Percentiles rank a stretch among this genome's conserved stretches.
phyloP scores from a whole-genome alignment of 2,888 invertebrate species.

The Pelosia muscerda region DNA sequence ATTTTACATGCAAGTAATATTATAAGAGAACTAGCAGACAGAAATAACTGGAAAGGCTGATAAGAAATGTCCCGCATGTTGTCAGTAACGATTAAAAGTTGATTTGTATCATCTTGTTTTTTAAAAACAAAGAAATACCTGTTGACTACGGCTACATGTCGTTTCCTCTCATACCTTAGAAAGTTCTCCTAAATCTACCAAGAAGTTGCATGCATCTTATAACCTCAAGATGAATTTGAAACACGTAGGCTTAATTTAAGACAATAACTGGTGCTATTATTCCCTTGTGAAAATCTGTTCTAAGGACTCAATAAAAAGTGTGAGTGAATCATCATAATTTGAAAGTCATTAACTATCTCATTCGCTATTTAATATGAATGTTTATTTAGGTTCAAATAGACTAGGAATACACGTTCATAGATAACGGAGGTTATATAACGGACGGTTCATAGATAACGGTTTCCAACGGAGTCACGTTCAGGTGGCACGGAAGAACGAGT shows the following conservation, averaged over 20 bases:
- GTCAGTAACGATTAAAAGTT: neutral
- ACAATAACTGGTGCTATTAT: neutral
- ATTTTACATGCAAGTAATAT: too few species aligned
- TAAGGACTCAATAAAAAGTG: neutral
- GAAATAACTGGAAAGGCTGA: neutral
- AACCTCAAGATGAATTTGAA: too few species aligned
- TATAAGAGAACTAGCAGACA: neutral
- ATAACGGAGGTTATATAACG: too few species aligned
- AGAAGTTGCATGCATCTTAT: neutral
- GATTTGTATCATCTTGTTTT: neutral
- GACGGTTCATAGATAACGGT: too few species aligned
- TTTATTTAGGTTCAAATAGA: too few species aligned
- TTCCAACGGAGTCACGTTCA: neutral
- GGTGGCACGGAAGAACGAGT: neutral
- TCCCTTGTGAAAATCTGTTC: neutral
- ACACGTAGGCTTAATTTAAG: neutral
- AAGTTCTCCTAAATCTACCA: too few species aligned
- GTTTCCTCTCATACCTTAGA: too few species aligned
- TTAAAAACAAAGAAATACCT: neutral
- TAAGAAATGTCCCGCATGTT: neutral
- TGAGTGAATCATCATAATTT: neutral
- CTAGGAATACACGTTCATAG: neutral
- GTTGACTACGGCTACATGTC: too few species aligned
- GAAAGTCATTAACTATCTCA: neutral
- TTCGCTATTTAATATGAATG: neutral